Conservation (phyloP, 2,797 vertebrate genomes). For the Anabacerthia variegaticeps region DNA sequence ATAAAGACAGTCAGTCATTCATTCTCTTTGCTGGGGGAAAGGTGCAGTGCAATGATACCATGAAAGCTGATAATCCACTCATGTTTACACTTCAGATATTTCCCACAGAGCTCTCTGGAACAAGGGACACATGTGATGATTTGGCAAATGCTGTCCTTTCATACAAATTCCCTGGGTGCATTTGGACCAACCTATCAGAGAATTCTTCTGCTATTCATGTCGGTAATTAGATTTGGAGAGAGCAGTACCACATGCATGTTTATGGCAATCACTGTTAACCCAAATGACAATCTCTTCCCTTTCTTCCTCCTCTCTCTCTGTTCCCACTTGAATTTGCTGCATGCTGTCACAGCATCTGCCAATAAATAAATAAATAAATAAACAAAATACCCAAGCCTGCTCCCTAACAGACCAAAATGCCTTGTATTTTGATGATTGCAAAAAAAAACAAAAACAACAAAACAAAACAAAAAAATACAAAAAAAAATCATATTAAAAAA, state of each 20-base stretch:
- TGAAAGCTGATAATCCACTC: slow-evolving; percentile 58
- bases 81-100: slow-evolving; percentile 52
- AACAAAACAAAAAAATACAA: not conserved
- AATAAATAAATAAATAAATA: not conserved
- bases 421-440: not conserved
- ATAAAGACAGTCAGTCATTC: not conserved
- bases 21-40: slow-evolving; percentile 28
- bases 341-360: not conserved
- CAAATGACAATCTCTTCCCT: slow-evolving; percentile 22
- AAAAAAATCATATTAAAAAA: not conserved
- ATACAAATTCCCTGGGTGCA: not conserved
- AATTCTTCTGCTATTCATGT: slow-evolving; percentile 42
- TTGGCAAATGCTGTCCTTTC: slow-evolving; percentile 42
- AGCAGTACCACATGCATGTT: not conserved
- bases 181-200: not conserved
- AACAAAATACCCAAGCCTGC: not conserved
- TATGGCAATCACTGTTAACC: slow-evolving; percentile 25
- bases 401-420: not conserved
- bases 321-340: slow-evolving; percentile 20
- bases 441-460: not conserved
- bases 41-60: slow-evolving; percentile 50
- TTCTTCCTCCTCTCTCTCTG: not conserved
- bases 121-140: slow-evolving; percentile 23
- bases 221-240: slow-evolving; percentile 50
- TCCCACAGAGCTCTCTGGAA: slow-evolving; percentile 24